A percentile compares a stretch with the other conserved stretches of the same genome.
phyloP scores from a whole-genome alignment of 2,888 invertebrate species.

The Druceiella hillmani region DNA sequence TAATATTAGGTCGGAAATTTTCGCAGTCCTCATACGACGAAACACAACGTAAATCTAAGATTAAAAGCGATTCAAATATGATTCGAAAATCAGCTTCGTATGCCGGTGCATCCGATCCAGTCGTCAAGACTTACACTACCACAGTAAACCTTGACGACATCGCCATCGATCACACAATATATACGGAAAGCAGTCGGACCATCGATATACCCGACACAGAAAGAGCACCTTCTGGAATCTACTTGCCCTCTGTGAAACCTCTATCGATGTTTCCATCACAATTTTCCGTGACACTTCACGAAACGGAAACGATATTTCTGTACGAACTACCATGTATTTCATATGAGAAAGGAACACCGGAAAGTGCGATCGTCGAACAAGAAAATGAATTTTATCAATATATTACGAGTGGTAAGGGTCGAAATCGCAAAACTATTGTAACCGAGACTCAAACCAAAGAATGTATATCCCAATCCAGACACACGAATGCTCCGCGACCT shows the following conservation, averaged over 20 bases:
- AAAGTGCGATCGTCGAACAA: constrained; percentile 51
- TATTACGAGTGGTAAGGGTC: constrained; percentile 61
- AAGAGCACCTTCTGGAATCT: constrained; percentile 40
- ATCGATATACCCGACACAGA: constrained; percentile 31
- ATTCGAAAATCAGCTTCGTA: too few species aligned
- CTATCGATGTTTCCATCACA: constrained; percentile 47
- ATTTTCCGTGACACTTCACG: constrained; percentile 57
- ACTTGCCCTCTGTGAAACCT: constrained; percentile 34
- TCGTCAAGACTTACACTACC: too few species aligned
- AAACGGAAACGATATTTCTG: constrained; percentile 60
- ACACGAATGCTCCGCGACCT: constrained; percentile 53
- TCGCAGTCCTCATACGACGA: too few species aligned
- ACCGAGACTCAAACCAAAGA: constrained; percentile 66
- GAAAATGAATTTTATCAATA: constrained; percentile 64
- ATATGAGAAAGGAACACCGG: constrained; percentile 53
- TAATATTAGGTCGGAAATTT: too few species aligned
- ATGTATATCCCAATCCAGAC: constrained; percentile 56
- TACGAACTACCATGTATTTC: constrained; percentile 61
- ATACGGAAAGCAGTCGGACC: constrained; percentile 37
- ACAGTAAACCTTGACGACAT: constrained; percentile 50
- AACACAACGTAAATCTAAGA: too few species aligned
- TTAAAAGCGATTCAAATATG: too few species aligned
- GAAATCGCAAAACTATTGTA: constrained; percentile 58
- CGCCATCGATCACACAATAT: constrained; percentile 44
- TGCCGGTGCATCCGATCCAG: too few species aligned